phyloP scores from a whole-genome alignment of 2,888 invertebrate species.

The Erynnis tages region DNA sequence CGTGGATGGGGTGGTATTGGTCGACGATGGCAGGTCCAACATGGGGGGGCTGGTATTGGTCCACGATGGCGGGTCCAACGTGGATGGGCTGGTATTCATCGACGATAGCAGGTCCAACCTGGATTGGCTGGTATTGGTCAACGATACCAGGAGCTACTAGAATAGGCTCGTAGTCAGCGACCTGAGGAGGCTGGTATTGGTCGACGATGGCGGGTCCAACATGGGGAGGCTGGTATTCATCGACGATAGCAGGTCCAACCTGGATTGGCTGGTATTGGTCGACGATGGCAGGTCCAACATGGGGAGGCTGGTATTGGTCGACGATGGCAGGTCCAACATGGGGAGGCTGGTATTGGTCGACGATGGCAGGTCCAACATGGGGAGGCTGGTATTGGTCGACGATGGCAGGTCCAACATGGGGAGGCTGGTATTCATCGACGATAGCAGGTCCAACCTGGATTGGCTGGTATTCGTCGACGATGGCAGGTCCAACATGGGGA shows the following conservation, averaged over 20 bases:
- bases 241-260: slow-evolving; percentile 6
- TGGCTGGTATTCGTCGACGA: slow-evolving; percentile 28
- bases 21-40: slow-evolving; percentile 29
- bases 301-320: slow-evolving; percentile 18
- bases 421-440: slow-evolving; percentile 22
- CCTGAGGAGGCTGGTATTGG: not conserved
- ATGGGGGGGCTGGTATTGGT: slow-evolving; percentile 29
- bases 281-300: not conserved
- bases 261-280: not conserved
- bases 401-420: not conserved
- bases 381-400: not conserved
- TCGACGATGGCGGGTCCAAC: slow-evolving; percentile 37
- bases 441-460: slow-evolving; percentile 35
- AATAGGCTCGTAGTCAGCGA: slow-evolving; percentile 29
- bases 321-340: slow-evolving; percentile 35
- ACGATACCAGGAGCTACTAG: slow-evolving; percentile 35
- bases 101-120: not conserved
- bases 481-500: not conserved
- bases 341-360: slow-evolving; percentile 23
- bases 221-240: slow-evolving; percentile 27
- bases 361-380: not conserved
- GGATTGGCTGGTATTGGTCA: slow-evolving; percentile 19
- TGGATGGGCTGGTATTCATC: slow-evolving; percentile 30
- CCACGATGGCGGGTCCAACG: slow-evolving; percentile 29
- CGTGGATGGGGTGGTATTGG: slow-evolving; percentile 7